Evolutionary conservation across 2,113 vertebrate species (phyloP).

Genomic region (Micromys minutus): DNA sequence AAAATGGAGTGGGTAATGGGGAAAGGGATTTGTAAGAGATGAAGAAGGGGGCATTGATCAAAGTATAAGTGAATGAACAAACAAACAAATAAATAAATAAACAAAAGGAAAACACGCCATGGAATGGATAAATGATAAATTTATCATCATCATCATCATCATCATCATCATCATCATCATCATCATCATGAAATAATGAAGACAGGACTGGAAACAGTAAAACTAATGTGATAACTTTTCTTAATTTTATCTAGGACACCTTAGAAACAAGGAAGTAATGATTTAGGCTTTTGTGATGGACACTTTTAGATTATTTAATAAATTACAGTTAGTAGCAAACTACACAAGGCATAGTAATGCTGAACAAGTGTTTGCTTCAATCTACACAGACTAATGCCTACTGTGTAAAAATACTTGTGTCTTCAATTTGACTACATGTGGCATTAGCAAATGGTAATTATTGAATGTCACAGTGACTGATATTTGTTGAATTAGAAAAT

Average conservation of each 20-base stretch:
- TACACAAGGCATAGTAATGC: not conserved
- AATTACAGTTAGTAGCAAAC: constrained; percentile 70
- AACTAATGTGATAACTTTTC: not conserved
- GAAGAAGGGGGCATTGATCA: no score
- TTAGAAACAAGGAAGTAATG: not conserved
- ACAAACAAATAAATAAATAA: no score
- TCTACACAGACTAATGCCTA: constrained; percentile 28
- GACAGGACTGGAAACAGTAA: not conserved
- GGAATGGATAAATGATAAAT: not conserved
- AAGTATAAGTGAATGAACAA: no score
- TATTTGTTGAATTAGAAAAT: constrained; percentile 76
- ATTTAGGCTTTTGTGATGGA: constrained; percentile 52
- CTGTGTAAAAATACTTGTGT: constrained; percentile 60
- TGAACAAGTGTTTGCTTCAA: not conserved
- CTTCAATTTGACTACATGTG: constrained; percentile 60
- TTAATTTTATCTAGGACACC: not conserved
- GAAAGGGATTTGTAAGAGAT: no score
- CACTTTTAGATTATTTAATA: constrained; percentile 79
- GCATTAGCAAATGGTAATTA: constrained; percentile 70
- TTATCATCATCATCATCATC: not conserved
- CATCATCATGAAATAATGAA: not conserved
- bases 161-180: not conserved
- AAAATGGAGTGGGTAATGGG: no score
- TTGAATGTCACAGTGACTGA: constrained; percentile 53
- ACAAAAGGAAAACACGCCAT: not conserved